Evolutionary conservation across 1,140 invertebrate species (phyloP).

Genomic region (Phortica variegata): DNA sequence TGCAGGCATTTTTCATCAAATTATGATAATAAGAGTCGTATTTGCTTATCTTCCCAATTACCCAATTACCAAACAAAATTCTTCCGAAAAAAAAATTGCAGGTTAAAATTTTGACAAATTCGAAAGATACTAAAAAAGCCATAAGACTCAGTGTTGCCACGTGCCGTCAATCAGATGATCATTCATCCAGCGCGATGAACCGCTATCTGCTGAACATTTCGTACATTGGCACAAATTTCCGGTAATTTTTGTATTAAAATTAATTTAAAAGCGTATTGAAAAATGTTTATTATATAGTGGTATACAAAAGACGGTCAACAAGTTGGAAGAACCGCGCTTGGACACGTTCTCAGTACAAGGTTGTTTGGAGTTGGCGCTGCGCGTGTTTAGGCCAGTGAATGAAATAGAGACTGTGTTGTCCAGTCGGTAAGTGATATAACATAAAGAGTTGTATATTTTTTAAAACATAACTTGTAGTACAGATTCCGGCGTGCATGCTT

Average conservation of each 20-base stretch:
- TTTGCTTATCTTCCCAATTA: no score
- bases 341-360: constrained; percentile 67
- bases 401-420: constrained; percentile 61
- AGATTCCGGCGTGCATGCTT: constrained; percentile 72
- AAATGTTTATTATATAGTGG: constrained; percentile 56
- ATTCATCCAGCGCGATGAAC: no score
- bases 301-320: constrained; percentile 59
- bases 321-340: constrained; percentile 31
- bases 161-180: no score
- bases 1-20: constrained; percentile 26
- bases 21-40: no score
- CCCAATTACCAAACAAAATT: no score
- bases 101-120: no score
- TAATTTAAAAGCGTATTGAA: background rate
- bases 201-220: constrained; percentile 65
- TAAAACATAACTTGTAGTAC: constrained; percentile 59
- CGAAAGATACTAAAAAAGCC: no score
- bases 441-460: constrained; percentile 9
- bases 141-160: no score
- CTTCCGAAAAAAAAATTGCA: no score
- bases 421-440: constrained; percentile 62
- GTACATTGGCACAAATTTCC: constrained; percentile 65
- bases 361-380: constrained; percentile 63
- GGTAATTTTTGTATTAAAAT: constrained; percentile 47
- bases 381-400: constrained; percentile 57